Base-by-base conservation (phyloP, 2,888 invertebrate species). In the Caenorhabditis sp. region DNA sequence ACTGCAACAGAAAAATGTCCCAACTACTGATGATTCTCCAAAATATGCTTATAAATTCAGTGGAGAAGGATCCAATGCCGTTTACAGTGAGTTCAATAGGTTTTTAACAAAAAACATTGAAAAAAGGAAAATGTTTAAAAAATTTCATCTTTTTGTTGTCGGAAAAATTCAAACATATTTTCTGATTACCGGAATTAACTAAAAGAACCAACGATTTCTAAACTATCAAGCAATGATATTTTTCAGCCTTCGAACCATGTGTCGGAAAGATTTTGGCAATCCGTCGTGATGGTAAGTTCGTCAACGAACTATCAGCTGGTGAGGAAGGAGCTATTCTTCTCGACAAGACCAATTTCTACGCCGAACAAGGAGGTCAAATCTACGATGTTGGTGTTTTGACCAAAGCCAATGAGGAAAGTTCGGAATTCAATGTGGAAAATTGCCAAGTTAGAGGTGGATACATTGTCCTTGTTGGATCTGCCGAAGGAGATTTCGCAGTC, bases 351-450 rank as follows among this genome's bases (percentile, higher is more conserved):
- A 93, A 91, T 89, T 99, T 99, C 89, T 99, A 99, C 89, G 97
- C 99, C 0, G 99, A 99, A 89, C 95, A 97, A 90, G 99, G 99
- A 75, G 99, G 99, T 17, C 99, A 99, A 90, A 96, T 95, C 85
- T 96, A 92, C 88, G 99, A 99, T 88, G 94, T 94, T 87, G 99
- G 99, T 25, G 95, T 93, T 83, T 91, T 96, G 88, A 79, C 70
- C 0, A 95, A 94, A 90, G 88, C 91, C 7, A 91, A 91, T 67
- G 94, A 95, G 88, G 94, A 95, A 88, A 83, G 82, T 12, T 27
- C 93, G 14, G 97, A 97, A 90, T 93, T 99, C 88, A 91, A 93
- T 20, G 94, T 99, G 0, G 93, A 93, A 88, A 94, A 95, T 88
- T 94, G 95, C 1, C 95, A 95, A 91, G 93, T 97, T 5, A 93